Conservation (phyloP, 2,113 vertebrate genomes). For the Hippocampus zosterae region DNA sequence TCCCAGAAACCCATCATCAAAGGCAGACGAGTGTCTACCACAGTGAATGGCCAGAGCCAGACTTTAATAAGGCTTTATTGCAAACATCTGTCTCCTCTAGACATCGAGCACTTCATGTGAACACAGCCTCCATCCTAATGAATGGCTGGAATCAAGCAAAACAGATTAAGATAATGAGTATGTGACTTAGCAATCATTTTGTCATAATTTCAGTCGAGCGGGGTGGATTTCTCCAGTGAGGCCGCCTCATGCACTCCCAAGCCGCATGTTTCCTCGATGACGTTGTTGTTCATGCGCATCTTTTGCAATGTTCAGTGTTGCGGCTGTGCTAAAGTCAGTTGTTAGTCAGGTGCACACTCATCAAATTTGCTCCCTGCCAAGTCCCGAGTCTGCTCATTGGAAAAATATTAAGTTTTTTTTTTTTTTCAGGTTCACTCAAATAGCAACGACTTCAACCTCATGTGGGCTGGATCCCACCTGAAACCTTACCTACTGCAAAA, state of each 20-base stretch:
- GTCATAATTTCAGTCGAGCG: slow-evolving; percentile 24
- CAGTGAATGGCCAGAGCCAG: slow-evolving; percentile 52
- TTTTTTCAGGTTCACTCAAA: slow-evolving; percentile 83
- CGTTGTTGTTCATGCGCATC: slow-evolving; percentile 9
- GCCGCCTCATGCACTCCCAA: slow-evolving; percentile 23
- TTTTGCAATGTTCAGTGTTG: slow-evolving; percentile 7
- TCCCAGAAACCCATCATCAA: slow-evolving; percentile 67
- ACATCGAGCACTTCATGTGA: slow-evolving; percentile 35
- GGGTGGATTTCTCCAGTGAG: slow-evolving; percentile 21
- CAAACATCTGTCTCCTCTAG: slow-evolving; percentile 64
- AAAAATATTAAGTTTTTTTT: not conserved
- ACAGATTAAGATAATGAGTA: slow-evolving; percentile 52
- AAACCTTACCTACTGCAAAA: slow-evolving; percentile 87
- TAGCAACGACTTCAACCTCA: slow-evolving; percentile 93
- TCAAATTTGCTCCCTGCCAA: slow-evolving; percentile 1
- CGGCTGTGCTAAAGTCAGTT: not conserved
- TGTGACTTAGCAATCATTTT: slow-evolving; percentile 25
- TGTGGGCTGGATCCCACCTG: slow-evolving; percentile 96
- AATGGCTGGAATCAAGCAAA: slow-evolving; percentile 48
- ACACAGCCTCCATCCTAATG: slow-evolving; percentile 48
- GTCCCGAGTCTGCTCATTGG: not conserved
- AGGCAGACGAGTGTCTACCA: slow-evolving; percentile 60
- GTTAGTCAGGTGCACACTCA: slow-evolving; percentile 7
- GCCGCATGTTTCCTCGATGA: slow-evolving; percentile 29
- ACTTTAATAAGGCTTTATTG: slow-evolving; percentile 68